phyloP scores from a whole-genome alignment of 2,888 invertebrate species.

The Aethes cnicana region DNA sequence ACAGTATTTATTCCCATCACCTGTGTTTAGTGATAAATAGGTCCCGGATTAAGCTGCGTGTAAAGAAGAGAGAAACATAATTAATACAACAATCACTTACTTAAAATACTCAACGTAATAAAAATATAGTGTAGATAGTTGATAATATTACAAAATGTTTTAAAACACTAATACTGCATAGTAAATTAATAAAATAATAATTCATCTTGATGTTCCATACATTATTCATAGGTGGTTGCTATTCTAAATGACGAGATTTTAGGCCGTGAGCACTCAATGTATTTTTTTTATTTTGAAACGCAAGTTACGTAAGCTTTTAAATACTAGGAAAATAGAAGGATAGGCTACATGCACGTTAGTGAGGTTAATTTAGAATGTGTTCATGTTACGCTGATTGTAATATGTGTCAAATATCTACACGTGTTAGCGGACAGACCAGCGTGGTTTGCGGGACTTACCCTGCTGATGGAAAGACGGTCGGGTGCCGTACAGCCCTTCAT shows the following conservation, averaged over 20 bases:
- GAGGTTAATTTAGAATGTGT: slow-evolving; percentile 7
- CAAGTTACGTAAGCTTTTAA: too few species aligned
- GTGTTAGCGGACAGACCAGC: slow-evolving; percentile 20
- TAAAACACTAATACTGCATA: background rate
- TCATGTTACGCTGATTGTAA: slow-evolving; percentile 5
- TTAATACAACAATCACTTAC: slow-evolving; percentile 61
- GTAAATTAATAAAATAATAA: background rate
- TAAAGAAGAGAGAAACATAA: slow-evolving; percentile 79
- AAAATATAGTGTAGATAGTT: slow-evolving; percentile 34
- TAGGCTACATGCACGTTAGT: slow-evolving; percentile 4
- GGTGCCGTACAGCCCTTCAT: slow-evolving; percentile 96
- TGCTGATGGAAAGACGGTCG: slow-evolving; percentile 94
- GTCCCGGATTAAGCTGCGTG: slow-evolving; percentile 83
- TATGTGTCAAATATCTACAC: slow-evolving; percentile 27
- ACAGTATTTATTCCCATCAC: slow-evolving; percentile 79
- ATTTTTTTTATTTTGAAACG: too few species aligned
- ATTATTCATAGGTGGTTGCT: too few species aligned
- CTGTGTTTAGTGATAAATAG: slow-evolving; percentile 82
- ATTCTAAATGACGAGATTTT: too few species aligned
- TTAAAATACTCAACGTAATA: slow-evolving; percentile 19
- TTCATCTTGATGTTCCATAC: background rate
- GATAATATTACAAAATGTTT: background rate
- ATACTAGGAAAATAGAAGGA: background rate
- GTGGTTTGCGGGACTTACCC: slow-evolving; percentile 83
- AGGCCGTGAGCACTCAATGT: too few species aligned